phyloP scores from a whole-genome alignment of 2,797 vertebrate genomes.

The Selene dorsalis region DNA sequence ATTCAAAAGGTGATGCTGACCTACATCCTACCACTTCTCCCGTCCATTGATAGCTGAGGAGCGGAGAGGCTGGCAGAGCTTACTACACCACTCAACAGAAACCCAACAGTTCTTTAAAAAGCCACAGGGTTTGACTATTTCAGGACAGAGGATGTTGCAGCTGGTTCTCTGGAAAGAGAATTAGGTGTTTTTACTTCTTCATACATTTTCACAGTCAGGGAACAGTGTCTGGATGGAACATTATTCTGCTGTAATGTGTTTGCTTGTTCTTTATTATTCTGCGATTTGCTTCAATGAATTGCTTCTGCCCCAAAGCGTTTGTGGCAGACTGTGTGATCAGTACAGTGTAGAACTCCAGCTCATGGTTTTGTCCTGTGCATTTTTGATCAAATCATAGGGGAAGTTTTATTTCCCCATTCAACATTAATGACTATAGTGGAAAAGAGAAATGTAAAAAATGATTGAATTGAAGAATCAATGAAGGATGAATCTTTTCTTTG shows the following conservation, averaged over 20 bases:
- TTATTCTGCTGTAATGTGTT: background rate
- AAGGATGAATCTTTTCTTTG: background rate
- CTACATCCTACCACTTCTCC: slow-evolving; percentile 15
- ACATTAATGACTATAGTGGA: background rate
- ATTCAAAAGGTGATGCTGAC: background rate
- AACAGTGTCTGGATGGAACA: slow-evolving; percentile 70
- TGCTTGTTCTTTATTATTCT: too few relatives aligned
- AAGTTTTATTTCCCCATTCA: background rate
- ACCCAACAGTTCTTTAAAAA: slow-evolving; percentile 52
- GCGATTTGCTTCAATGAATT: background rate
- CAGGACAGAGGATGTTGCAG: slow-evolving; percentile 59
- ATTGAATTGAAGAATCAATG: background rate
- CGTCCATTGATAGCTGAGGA: slow-evolving; percentile 3
- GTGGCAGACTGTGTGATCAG: background rate
- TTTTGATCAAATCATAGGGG: background rate
- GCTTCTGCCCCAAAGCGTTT: background rate
- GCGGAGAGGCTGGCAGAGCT: slow-evolving; percentile 1
- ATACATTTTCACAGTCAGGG: slow-evolving; percentile 81
- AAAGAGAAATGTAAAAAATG: background rate
- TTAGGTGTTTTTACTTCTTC: background rate
- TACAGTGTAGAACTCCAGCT: background rate
- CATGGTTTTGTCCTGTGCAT: background rate
- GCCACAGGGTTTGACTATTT: slow-evolving; percentile 65
- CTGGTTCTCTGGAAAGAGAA: slow-evolving; percentile 62
- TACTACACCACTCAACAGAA: slow-evolving; percentile 51